Base-by-base conservation (phyloP, 2,113 vertebrate species). In the Euleptes europaea region DNA sequence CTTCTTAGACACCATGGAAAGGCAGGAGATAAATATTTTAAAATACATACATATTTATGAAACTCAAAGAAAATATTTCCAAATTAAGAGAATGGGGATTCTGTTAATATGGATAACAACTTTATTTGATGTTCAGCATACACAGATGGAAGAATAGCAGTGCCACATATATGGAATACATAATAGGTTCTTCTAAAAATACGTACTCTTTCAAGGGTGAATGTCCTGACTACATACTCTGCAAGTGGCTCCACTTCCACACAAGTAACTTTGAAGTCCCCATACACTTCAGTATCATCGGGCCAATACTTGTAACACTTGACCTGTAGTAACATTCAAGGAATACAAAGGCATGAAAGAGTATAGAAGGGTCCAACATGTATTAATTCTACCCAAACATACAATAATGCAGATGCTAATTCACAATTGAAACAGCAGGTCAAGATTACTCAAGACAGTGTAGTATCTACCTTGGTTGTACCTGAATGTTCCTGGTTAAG, bases 281-380 rank as follows among this genome's bases (percentile, higher is more conserved):
- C 98, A 75, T 98, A 99, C 90, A 99, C 97, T 91, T 99, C 99
- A 4, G 98, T 98, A 91, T 99, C 98, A 6, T 99, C 99, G 44
- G 99, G 99, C 99, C 99, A 99, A 89, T 99, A 99, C 88, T 99
- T 99, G 90, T 99, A 99, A 91, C 99, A 99, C 82, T 99, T 99
- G 38, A 99, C 98, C 99, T 99, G 95, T 86, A 92, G 60, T 63
- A 15, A 85, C 47, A 85, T 5, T 31, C 71, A 73, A 44, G 9
- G 70, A 86, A 85, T 73, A 87, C 8, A 67, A 92, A 92, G 84
- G n/a, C 28, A 89, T 60, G 57, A 84, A 40, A 71, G 78, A 65
- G 63, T 0, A 0, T 67, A 21, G 42, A 31, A 21, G 35, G 19
- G n/a, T 12, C 28, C 35, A 51, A 7, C 31, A 79, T 47, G n/a